Conservation (phyloP, 2,888 invertebrate species). For the Seira ritae region DNA sequence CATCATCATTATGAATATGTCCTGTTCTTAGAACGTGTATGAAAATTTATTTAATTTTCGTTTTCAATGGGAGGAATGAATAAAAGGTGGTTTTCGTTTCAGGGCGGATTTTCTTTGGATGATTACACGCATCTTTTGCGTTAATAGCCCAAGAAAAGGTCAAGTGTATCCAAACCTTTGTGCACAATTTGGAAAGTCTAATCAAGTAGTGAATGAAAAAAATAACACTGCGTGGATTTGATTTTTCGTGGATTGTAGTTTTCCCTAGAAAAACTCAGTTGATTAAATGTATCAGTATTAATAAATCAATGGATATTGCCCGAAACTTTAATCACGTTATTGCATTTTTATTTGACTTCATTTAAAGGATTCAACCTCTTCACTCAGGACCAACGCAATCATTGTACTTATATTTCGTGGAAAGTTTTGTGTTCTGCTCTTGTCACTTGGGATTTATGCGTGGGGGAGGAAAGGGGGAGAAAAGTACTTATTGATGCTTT, state of each 20-base stretch:
- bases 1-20: conserved; percentile 59
- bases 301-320: too few species aligned
- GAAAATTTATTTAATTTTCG: not conserved
- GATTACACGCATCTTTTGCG: conserved; percentile 50
- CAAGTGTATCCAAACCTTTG: too few species aligned
- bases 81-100: conserved; percentile 12
- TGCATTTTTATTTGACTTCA: not conserved
- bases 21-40: conserved; percentile 23
- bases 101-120: conserved; percentile 48
- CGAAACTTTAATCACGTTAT: not conserved
- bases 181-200: too few species aligned
- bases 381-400: too few species aligned
- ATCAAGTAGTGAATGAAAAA: too few species aligned
- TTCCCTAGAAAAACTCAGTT: too few species aligned
- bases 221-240: too few species aligned
- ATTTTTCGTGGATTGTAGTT: too few species aligned
- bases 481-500: conserved; percentile 40
- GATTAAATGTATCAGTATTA: too few species aligned
- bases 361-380: not conserved
- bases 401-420: too few species aligned
- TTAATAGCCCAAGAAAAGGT: conserved; percentile 25
- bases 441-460: conserved; percentile 32
- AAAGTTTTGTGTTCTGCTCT: conserved; percentile 10
- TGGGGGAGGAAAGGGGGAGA: conserved; percentile 25
- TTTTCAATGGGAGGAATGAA: not conserved